These are phyloP conservation scores for Argya squamiceps DNA, from an alignment of 2,797 vertebrate genomes.

Conservation along the genomic window DNA sequence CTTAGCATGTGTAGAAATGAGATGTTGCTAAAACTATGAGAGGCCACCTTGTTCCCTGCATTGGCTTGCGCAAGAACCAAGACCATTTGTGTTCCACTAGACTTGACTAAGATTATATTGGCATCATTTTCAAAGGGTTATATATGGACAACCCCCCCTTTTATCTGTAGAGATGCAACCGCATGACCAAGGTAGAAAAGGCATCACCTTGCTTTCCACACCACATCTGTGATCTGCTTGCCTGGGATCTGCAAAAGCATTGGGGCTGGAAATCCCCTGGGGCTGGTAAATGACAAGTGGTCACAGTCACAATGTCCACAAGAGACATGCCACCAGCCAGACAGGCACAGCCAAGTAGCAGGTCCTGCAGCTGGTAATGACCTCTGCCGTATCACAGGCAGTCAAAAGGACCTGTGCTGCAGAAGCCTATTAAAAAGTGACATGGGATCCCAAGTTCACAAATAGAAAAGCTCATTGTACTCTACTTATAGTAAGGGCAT, in stretches of 20 bases:
- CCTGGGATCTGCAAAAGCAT: neutral
- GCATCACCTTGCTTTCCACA: neutral
- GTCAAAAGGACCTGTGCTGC: neutral
- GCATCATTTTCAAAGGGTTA: neutral
- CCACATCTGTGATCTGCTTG: neutral
- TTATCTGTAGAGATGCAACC: neutral
- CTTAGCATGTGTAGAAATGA: neutral
- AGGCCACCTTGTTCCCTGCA: neutral
- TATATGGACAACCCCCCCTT: neutral
- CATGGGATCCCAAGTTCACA: neutral
- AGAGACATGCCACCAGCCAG: neutral
- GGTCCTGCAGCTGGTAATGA: neutral
- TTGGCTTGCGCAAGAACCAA: neutral
- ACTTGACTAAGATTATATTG: neutral
- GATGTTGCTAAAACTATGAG: neutral
- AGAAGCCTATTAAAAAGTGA: neutral
- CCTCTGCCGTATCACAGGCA: neutral
- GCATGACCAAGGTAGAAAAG: neutral
- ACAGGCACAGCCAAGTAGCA: neutral
- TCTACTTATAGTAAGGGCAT: neutral
- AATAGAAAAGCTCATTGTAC: neutral
- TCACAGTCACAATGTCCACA: neutral
- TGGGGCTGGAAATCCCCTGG: neutral
- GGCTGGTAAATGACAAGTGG: neutral
- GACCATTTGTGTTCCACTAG: neutral